Base-by-base conservation (phyloP, 2,113 vertebrate species). In the Girardinichthys multiradiatus region DNA sequence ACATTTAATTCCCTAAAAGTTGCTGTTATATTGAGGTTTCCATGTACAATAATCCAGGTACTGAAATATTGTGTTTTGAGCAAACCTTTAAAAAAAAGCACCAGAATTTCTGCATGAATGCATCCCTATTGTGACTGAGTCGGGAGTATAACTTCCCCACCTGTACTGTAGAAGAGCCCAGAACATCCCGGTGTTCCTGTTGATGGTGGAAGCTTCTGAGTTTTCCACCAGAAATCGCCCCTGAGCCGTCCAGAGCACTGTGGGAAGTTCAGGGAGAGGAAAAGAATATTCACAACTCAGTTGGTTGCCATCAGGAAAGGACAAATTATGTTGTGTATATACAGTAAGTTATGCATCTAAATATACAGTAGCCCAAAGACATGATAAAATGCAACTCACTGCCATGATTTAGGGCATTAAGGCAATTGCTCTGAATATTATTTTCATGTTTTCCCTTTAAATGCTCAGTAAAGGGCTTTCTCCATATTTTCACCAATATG, bases 91-190 rank as follows among this genome's bases (percentile, higher is more conserved):
- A n/a, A 54, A 54, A 2, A 7, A 54, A 24, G 19, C 2, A 54
- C 48, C 48, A n/a, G 48, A 54, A 24, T 54, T 54, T 10, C 19
- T 21, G 24, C 21, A 54, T 54, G 21, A 24, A n/a, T 45, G 42
- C 42, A 19, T 45, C 17, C 48, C 24, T 5, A 54, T 54, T 54
- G 24, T 24, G 48, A 24, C 21, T 54, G 48, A n/a, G 48, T 21
- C 24, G 24, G 48, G 21, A 11, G 48, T n/a, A n/a, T 24, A 54
- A 54, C 21, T 24, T 58, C 29, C 67, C 37, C 92, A 99, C 98
- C 98, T 99, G 90, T 92, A 99, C 81, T 99, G 98, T 26, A 99
- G 73, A 5, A 99, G 95, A n/a, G 96, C 98, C 98, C 98, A 99
- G 89, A 99, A 99, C 80, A 99, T 87, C 21, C 97, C 97, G 27